Conservation (phyloP, 2,797 vertebrate species). For the Poeciliopsis turneri region DNA sequence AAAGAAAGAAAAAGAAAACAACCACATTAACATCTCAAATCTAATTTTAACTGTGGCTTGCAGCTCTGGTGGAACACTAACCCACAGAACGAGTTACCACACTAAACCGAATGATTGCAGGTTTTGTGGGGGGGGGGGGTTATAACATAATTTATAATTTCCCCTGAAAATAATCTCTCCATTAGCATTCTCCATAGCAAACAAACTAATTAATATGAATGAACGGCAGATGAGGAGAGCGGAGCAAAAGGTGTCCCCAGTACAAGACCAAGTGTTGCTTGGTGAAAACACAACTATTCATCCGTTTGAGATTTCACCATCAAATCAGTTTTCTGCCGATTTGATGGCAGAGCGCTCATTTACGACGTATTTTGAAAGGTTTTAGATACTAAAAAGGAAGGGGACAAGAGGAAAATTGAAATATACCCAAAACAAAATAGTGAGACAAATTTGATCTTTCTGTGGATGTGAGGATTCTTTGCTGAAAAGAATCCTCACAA, state of each 20-base stretch:
- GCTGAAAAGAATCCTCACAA: neutral
- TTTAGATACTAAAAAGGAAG: neutral
- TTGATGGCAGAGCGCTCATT: neutral
- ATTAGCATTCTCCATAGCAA: conserved; percentile 24
- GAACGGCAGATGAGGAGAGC: conserved; percentile 52
- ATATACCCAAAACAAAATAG: neutral
- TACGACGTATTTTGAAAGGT: neutral
- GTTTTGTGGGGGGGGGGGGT: conserved; percentile 6
- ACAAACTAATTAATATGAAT: conserved; percentile 62
- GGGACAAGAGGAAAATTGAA: neutral
- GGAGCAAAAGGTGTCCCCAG: conserved; percentile 27
- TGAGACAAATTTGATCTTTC: neutral
- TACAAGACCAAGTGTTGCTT: conserved; percentile 19
- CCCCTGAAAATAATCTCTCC: conserved; percentile 38
- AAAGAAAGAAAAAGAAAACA: neutral
- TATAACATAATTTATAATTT: conserved; percentile 34
- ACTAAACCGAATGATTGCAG: conserved; percentile 7
- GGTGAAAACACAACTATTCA: conserved; percentile 12
- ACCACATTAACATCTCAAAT: conserved; percentile 7
- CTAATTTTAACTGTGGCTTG: neutral
- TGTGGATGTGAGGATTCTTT: neutral
- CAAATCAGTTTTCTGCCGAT: conserved; percentile 7
- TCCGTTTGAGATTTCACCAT: conserved; percentile 23
- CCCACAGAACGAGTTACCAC: conserved; percentile 14
- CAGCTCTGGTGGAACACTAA: neutral